Percentiles rank a stretch among this genome's conserved stretches.
Conservation (phyloP, 2,888 invertebrate genomes). For the Drosophila subsilvestris region DNA sequence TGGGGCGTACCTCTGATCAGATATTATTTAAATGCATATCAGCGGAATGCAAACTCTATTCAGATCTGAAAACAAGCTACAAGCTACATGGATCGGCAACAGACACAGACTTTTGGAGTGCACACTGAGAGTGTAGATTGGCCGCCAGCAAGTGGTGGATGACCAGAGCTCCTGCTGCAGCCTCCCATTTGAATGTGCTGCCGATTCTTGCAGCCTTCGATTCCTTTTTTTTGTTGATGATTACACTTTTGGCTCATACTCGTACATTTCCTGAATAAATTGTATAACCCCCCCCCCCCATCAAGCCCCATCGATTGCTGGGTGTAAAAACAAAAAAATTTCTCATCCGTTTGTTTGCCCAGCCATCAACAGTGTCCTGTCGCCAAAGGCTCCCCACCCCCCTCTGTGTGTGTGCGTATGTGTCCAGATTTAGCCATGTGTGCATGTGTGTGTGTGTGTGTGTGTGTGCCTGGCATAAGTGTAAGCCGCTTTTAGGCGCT, state of each 20-base stretch:
- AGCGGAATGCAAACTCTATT: neutral
- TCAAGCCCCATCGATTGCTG: neutral
- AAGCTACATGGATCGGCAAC: too few relatives aligned
- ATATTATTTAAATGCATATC: neutral
- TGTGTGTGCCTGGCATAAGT: conserved; percentile 37
- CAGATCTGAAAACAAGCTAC: too few relatives aligned
- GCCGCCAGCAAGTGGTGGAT: too few relatives aligned
- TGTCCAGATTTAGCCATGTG: conserved; percentile 9
- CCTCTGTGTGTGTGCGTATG: neutral
- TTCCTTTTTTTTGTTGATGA: too few relatives aligned
- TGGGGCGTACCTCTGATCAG: neutral
- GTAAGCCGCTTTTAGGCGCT: conserved; percentile 74
- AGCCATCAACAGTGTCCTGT: conserved; percentile 27
- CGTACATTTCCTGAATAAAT: too few relatives aligned
- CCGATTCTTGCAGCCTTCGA: too few relatives aligned
- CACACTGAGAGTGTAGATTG: too few relatives aligned
- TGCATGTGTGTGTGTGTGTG: conserved; percentile 22
- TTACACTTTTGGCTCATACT: too few relatives aligned
- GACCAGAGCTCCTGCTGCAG: too few relatives aligned
- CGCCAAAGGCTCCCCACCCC: neutral
- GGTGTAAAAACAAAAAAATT: conserved; percentile 23
- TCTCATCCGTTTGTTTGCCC: conserved; percentile 49
- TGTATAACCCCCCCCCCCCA: neutral
- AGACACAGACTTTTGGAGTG: too few relatives aligned
- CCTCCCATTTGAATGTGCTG: too few relatives aligned